Conservation (phyloP, 2,888 invertebrate species). For the Pammene fasciana region DNA sequence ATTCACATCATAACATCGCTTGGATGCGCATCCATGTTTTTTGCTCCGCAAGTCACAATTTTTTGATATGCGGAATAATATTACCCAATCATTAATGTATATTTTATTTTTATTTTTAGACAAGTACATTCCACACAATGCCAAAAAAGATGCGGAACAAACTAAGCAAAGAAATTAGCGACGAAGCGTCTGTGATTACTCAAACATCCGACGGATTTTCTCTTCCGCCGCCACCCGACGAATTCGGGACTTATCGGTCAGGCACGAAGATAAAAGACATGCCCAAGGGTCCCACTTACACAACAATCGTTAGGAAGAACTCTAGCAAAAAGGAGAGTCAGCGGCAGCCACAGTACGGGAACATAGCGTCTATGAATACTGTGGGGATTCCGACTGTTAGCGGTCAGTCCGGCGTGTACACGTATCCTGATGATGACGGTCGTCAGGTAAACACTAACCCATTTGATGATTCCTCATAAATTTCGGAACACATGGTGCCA, state of each 20-base stretch:
- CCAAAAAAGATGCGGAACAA: constrained; percentile 74
- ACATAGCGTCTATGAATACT: constrained; percentile 70
- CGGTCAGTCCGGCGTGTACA: constrained; percentile 63
- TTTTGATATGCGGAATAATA: too few relatives aligned
- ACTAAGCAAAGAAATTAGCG: constrained; percentile 68
- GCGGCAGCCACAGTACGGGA: constrained; percentile 61
- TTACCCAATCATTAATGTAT: too few relatives aligned
- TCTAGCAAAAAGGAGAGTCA: constrained; percentile 59
- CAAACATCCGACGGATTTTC: constrained; percentile 77
- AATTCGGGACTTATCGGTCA: constrained; percentile 72
- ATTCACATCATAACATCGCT: too few relatives aligned
- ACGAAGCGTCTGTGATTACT: constrained; percentile 73
- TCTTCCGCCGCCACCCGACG: constrained; percentile 77
- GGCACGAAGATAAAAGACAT: constrained; percentile 71
- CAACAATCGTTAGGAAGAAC: constrained; percentile 65
- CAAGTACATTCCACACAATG: constrained; percentile 79
- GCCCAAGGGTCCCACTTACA: constrained; percentile 71
- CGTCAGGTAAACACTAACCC: constrained; percentile 74
- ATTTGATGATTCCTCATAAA: constrained; percentile 63
- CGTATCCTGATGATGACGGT: constrained; percentile 70
- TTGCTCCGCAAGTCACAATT: too few relatives aligned
- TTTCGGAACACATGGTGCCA: background rate
- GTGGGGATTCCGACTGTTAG: constrained; percentile 72
- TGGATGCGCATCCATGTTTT: too few relatives aligned
- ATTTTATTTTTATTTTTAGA: constrained; percentile 56